A percentile compares a stretch with the other conserved stretches of the same genome.
These are phyloP conservation scores for Lasaia peninsularis DNA, from an alignment of 1,140 invertebrate genomes.

Conservation along the genomic window DNA sequence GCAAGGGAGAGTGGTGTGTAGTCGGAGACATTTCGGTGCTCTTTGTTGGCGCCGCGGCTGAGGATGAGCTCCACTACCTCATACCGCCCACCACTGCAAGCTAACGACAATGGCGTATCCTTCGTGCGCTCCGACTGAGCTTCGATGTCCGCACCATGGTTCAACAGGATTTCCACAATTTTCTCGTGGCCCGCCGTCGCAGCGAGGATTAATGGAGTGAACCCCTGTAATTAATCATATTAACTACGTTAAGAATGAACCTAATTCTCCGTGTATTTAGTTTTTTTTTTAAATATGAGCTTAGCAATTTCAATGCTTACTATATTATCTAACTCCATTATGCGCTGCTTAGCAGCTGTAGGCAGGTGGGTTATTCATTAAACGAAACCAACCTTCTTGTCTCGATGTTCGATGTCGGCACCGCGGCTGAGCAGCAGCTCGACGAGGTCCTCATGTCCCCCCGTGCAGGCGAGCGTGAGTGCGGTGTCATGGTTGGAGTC, in stretches of 20 bases:
- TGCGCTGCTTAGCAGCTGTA: neutral
- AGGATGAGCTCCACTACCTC: conserved; percentile 97
- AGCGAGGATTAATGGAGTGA: conserved; percentile 97
- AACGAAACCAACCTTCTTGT: conserved; percentile 88
- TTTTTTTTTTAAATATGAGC: too few relatives aligned
- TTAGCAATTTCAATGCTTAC: too few relatives aligned
- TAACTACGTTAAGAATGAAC: too few relatives aligned
- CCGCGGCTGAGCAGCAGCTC: conserved; percentile 92
- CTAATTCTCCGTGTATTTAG: too few relatives aligned
- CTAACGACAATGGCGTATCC: conserved; percentile 97
- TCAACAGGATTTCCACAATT: conserved; percentile 94
- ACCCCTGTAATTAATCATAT: conserved; percentile 79
- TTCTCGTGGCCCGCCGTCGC: conserved; percentile 98
- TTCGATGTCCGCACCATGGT: conserved; percentile 96
- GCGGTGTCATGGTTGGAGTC: conserved; percentile 99
- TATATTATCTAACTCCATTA: too few relatives aligned
- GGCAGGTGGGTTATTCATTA: neutral
- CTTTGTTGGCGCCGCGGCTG: conserved; percentile 94
- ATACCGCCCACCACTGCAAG: conserved; percentile 97
- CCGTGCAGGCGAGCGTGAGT: conserved; percentile 96
- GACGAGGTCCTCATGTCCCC: conserved; percentile 97
- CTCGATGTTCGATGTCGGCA: conserved; percentile 97
- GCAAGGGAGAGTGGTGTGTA: conserved; percentile 98
- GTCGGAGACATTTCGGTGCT: conserved; percentile 99
- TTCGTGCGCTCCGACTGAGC: conserved; percentile 99